phyloP scores from a whole-genome alignment of 2,797 vertebrate species.

The Etheostoma nigrum region DNA sequence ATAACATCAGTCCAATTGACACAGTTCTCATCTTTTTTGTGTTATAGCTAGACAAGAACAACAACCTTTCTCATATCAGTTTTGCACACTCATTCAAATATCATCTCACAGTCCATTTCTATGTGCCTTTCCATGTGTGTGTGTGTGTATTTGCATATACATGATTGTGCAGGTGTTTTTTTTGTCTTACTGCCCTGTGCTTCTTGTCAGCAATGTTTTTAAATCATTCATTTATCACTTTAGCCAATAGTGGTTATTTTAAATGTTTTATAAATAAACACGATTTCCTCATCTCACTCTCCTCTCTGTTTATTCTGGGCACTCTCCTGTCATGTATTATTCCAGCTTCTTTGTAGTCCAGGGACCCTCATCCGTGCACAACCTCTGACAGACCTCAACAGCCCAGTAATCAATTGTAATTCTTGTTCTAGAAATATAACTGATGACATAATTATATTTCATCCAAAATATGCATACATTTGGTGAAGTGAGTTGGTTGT shows the following conservation, averaged over 20 bases:
- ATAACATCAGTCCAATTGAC: background rate
- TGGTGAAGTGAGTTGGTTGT: constrained; percentile 39
- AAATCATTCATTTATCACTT: constrained; percentile 63
- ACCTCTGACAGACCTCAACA: constrained; percentile 36
- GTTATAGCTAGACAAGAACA: constrained; percentile 1
- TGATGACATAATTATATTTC: constrained; percentile 48
- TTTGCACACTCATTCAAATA: constrained; percentile 40
- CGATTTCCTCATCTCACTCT: constrained; percentile 33
- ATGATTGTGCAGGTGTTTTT: constrained; percentile 29
- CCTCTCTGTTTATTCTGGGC: constrained; percentile 48
- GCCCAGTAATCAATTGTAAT: constrained; percentile 43
- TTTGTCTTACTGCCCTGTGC: constrained; percentile 23
- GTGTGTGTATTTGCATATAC: constrained; percentile 6
- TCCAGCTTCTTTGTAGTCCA: constrained; percentile 48
- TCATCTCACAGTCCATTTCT: constrained; percentile 39
- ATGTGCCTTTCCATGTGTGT: constrained; percentile 21
- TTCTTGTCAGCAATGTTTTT: constrained; percentile 44
- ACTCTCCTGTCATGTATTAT: constrained; percentile 49
- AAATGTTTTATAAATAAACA: constrained; percentile 63
- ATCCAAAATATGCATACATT: constrained; percentile 41
- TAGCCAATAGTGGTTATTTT: constrained; percentile 56
- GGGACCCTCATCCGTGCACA: constrained; percentile 45
- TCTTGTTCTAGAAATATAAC: constrained; percentile 29
- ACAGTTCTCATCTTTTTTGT: background rate
- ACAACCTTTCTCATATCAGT: constrained; percentile 27